These are phyloP conservation scores for Mallotus villosus DNA, from an alignment of 2,797 vertebrate genomes.

Conservation along the genomic window DNA sequence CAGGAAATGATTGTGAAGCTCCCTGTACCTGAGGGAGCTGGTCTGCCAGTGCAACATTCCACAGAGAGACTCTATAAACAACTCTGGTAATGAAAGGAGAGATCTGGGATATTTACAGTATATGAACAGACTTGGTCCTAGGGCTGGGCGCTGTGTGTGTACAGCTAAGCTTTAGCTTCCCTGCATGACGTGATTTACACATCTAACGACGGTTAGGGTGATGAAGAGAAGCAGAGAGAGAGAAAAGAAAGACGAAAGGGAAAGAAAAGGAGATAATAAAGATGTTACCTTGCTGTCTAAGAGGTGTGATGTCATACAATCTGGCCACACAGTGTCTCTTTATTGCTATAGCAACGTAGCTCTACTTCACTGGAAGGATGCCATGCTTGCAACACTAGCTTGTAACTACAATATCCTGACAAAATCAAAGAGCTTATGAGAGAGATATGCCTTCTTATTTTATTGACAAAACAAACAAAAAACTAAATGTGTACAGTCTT, in stretches of 20 bases:
- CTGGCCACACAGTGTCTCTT: background rate
- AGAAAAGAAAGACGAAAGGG: background rate
- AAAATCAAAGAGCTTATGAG: too few species aligned
- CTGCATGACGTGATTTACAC: background rate
- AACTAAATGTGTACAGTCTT: background rate
- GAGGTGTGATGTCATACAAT: constrained; percentile 12
- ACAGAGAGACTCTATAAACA: background rate
- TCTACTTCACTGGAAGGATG: too few species aligned
- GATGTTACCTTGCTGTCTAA: background rate
- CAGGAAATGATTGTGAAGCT: constrained; percentile 69
- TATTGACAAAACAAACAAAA: background rate
- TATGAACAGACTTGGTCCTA: background rate
- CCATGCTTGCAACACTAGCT: too few species aligned
- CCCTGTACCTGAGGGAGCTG: constrained; percentile 42
- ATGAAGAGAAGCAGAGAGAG: background rate
- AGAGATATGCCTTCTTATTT: background rate
- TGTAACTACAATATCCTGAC: too few species aligned
- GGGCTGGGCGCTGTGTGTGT: too few species aligned
- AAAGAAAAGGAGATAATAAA: background rate
- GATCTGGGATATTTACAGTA: background rate
- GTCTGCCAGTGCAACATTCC: constrained; percentile 5
- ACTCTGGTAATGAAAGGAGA: background rate
- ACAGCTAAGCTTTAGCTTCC: background rate
- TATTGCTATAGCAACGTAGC: background rate
- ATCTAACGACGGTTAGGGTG: background rate